Conservation (phyloP, 1,140 invertebrate species). For the Episyrphus balteatus region DNA sequence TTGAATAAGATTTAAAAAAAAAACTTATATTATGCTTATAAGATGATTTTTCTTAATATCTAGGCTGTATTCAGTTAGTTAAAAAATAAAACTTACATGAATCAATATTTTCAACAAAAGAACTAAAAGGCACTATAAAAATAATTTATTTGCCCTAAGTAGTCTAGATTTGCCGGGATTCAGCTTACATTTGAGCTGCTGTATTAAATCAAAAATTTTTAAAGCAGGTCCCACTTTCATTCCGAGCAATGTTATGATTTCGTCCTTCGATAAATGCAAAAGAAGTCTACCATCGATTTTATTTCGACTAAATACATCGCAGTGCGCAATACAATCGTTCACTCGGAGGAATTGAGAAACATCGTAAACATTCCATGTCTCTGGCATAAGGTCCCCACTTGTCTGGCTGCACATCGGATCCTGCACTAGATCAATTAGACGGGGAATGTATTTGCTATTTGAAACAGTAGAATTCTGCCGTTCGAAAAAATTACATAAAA, state of each 20-base stretch:
- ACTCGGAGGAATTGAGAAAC: slow-evolving; percentile 78
- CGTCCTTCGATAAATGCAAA: slow-evolving; percentile 72
- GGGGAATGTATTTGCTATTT: slow-evolving; percentile 35
- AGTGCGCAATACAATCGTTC: slow-evolving; percentile 83
- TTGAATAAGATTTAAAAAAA: too few relatives aligned
- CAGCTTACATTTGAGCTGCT: slow-evolving; percentile 56
- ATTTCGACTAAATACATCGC: slow-evolving; percentile 60
- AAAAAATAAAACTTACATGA: too few relatives aligned
- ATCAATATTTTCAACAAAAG: too few relatives aligned
- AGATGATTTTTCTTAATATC: too few relatives aligned
- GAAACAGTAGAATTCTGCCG: slow-evolving; percentile 27
- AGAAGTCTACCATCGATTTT: slow-evolving; percentile 73
- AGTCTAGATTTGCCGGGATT: slow-evolving; percentile 32
- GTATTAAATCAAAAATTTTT: slow-evolving; percentile 85
- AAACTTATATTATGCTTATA: too few relatives aligned
- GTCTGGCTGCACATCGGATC: slow-evolving; percentile 12
- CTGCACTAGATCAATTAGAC: slow-evolving; percentile 19
- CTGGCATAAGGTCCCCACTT: slow-evolving; percentile 51
- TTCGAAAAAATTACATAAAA: slow-evolving; percentile 6
- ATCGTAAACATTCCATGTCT: slow-evolving; percentile 69
- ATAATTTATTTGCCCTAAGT: slow-evolving; percentile 32
- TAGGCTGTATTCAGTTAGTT: too few relatives aligned
- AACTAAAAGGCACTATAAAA: slow-evolving; percentile 26
- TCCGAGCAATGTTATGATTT: slow-evolving; percentile 77
- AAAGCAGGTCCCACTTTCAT: slow-evolving; percentile 90